Conservation (phyloP, 2,888 invertebrate genomes). For the Drosophila phalerata region DNA sequence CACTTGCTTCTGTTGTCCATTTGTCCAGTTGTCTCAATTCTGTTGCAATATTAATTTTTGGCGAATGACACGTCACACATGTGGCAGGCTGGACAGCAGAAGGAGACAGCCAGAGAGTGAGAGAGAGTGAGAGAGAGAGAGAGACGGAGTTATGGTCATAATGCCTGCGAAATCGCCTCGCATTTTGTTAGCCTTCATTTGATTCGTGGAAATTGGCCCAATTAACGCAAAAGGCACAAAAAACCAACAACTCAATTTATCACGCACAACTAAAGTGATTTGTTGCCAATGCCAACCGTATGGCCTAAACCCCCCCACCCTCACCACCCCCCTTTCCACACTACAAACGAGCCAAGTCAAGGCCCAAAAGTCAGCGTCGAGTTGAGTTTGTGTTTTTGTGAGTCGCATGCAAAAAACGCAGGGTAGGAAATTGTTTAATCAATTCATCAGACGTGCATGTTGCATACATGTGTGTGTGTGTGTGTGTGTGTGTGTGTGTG, state of each 20-base stretch:
- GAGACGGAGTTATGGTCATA: conserved; percentile 21
- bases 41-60: conserved; percentile 73
- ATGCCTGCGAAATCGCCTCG: conserved; percentile 30
- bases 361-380: conserved; percentile 43
- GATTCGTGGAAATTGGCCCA: conserved; percentile 80
- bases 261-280: conserved; percentile 82
- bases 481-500: conserved; percentile 48
- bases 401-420: conserved; percentile 61
- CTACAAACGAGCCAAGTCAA: conserved; percentile 16
- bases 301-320: neutral
- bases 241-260: conserved; percentile 80
- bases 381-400: conserved; percentile 9
- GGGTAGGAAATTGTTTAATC: conserved; percentile 80
- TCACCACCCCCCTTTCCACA: neutral
- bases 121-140: neutral
- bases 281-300: conserved; percentile 80
- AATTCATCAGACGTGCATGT: conserved; percentile 75
- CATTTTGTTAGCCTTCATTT: conserved; percentile 46
- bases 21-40: conserved; percentile 11
- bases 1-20: conserved; percentile 29
- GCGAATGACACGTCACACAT: conserved; percentile 55
- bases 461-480: conserved; percentile 43
- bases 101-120: neutral
- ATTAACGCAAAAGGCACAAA: conserved; percentile 72
- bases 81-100: conserved; percentile 29